These are phyloP conservation scores for Corythoichthys intestinalis DNA, from an alignment of 2,113 vertebrate genomes.

Conservation along the genomic window DNA sequence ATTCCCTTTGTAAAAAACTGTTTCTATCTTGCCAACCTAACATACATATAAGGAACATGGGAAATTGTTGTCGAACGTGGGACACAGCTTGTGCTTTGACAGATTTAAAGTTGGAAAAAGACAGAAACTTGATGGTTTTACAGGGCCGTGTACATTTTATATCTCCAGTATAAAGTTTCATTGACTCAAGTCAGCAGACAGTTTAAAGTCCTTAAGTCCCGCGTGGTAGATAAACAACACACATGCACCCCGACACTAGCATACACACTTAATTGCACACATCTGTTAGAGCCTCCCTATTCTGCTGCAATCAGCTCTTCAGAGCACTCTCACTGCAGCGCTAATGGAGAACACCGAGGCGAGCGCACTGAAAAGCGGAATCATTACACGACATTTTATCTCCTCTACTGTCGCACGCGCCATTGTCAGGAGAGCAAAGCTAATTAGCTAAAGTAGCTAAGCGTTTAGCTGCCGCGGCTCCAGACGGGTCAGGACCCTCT, in stretches of 20 bases:
- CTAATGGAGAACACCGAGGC: slow-evolving; percentile 18
- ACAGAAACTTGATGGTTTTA: background rate
- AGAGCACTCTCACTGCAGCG: slow-evolving; percentile 46
- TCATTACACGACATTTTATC: background rate
- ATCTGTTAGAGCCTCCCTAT: slow-evolving; percentile 15
- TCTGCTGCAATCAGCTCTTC: slow-evolving; percentile 35
- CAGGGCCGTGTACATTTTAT: background rate
- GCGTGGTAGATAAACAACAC: background rate
- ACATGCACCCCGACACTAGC: slow-evolving; percentile 7
- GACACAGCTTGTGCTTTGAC: background rate
- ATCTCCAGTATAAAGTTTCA: background rate
- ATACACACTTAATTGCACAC: slow-evolving; percentile 7
- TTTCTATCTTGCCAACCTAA: too few relatives aligned
- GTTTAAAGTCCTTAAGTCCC: background rate
- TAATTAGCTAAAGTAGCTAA: background rate
- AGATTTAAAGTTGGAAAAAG: background rate
- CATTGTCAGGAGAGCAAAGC: background rate
- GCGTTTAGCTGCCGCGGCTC: background rate
- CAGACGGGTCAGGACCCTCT: background rate
- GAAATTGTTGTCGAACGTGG: background rate
- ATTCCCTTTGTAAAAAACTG: too few relatives aligned
- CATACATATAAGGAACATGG: background rate
- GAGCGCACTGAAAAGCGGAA: background rate
- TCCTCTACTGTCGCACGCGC: background rate
- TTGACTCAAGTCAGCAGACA: background rate